Conservation (phyloP, 2,888 invertebrate genomes). For the Vanessa cardui region DNA sequence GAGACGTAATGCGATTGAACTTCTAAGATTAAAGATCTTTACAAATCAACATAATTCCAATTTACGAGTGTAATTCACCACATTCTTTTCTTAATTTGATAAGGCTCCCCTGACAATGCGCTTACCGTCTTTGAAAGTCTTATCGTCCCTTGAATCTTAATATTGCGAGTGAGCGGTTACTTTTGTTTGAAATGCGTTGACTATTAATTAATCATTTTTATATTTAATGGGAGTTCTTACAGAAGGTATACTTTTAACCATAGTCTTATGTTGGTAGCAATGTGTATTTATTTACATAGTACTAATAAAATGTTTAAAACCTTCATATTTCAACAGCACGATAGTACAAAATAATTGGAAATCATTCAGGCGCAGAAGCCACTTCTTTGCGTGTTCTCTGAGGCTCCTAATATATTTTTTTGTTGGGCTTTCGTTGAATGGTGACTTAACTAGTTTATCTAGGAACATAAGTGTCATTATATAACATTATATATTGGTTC, state of each 20-base stretch:
- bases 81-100: constrained; percentile 51
- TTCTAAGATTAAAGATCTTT: constrained; percentile 47
- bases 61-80: constrained; percentile 44
- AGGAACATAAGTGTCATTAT: too few species aligned
- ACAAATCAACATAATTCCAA: constrained; percentile 20
- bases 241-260: too few species aligned
- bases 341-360: too few species aligned
- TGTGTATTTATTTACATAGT: too few species aligned
- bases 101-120: constrained; percentile 31
- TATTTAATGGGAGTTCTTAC: constrained; percentile 25
- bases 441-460: too few species aligned
- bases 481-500: too few species aligned
- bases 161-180: constrained; percentile 44
- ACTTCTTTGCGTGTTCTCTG: not conserved
- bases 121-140: constrained; percentile 33
- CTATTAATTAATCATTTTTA: constrained; percentile 51
- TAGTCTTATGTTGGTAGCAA: too few species aligned
- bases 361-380: not conserved
- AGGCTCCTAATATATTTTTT: too few species aligned
- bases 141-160: constrained; percentile 52
- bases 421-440: too few species aligned
- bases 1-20: constrained; percentile 12
- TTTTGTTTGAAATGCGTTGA: constrained; percentile 35
- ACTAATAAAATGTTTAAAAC: too few species aligned
- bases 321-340: too few species aligned